Conservation (phyloP, 2,797 vertebrate genomes). For the Crocidura indochinensis region DNA sequence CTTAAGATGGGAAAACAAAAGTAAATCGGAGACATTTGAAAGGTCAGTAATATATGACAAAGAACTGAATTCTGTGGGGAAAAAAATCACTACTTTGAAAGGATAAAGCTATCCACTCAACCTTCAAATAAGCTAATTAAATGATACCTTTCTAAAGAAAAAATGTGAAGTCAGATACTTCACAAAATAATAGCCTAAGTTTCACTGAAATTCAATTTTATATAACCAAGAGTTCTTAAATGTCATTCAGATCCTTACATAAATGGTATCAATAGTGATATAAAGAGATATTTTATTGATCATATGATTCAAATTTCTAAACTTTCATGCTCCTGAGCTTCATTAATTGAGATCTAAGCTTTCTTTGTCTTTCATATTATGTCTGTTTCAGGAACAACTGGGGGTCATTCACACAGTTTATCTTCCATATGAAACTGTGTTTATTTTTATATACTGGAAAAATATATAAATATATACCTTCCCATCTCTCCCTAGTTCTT, state of each 20-base stretch:
- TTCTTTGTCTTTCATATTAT: constrained; percentile 11
- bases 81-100: constrained; percentile 73
- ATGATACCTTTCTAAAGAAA: constrained; percentile 69
- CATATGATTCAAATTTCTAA: constrained; percentile 57
- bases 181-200: constrained; percentile 62
- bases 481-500: background rate
- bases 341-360: constrained; percentile 33
- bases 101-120: constrained; percentile 57
- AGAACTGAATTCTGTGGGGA: constrained; percentile 60
- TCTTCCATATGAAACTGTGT: constrained; percentile 20
- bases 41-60: constrained; percentile 74
- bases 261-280: constrained; percentile 54
- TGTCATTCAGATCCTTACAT: constrained; percentile 62
- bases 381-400: constrained; percentile 32
- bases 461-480: constrained; percentile 45
- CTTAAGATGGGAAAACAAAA: constrained; percentile 68
- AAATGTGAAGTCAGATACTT: constrained; percentile 75
- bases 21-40: constrained; percentile 71
- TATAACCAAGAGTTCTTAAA: constrained; percentile 72
- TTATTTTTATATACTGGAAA: constrained; percentile 64
- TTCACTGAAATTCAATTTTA: constrained; percentile 77
- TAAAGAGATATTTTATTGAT: constrained; percentile 40
- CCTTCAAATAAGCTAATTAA: constrained; percentile 81
- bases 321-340: constrained; percentile 45
- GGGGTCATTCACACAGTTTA: background rate